Evolutionary conservation across 2,113 vertebrate genomes (phyloP), one percentile per base, ranked within the genome.

Genomic region (Epinephelus moara): DNA sequence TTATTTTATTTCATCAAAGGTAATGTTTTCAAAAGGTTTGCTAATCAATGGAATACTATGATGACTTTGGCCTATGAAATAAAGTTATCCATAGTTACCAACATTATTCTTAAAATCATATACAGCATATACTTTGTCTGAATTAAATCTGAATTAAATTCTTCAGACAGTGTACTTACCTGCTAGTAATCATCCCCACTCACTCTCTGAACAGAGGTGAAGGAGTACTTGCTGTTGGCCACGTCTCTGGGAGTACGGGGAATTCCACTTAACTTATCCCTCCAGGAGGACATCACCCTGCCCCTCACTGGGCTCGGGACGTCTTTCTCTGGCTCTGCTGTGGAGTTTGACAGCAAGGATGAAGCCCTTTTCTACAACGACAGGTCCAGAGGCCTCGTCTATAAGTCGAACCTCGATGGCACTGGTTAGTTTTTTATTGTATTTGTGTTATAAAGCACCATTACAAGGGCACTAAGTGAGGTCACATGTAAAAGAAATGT

Each of bases 251-350:
- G 80, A 0, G 88, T 95, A 57, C 86, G 95, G n/a, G 94, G 92
- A 62, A 93, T 95, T 80, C 94, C 93, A 33, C 80, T 94, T 47
- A 91, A 92, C 50, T 0, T 90, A 2, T 94, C 94, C 69, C 70
- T 74, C 6, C 94, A 95, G 83, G 94, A 95, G 75, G 94, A 95
- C 52, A 12, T 95, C 69, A 94, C 68, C 15, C 85, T 95, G 25
- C 94, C 94, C 15, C 88, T 95, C 56, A 75, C 84, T 2, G 94
- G 93, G 0, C 89, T 92, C 0, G 85, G 61, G 19, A 7, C 70
- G 0, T 81, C 89, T n/a, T 91, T 94, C 64, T 83, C 79, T 61
- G 91, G 92, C 68, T 93, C 92, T 7, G 93, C 93, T 47, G 86
- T 95, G 47, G 95, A 95, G 64, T 96, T 88, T 66, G 94, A 96